Evolutionary conservation across 2,888 invertebrate species (phyloP).

Genomic region (Scaptomyza parva): DNA sequence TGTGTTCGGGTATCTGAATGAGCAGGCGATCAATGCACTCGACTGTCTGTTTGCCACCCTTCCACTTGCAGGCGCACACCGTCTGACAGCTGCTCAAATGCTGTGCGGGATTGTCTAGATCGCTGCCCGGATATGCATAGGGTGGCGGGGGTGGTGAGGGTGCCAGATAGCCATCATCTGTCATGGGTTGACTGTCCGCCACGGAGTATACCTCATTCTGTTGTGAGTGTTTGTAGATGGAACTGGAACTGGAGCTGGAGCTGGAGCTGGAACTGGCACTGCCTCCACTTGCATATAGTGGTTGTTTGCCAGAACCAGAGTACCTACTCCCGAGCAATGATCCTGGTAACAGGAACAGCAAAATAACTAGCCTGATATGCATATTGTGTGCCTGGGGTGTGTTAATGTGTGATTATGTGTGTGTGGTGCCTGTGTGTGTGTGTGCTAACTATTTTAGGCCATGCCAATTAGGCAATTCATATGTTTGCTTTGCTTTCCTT

Average conservation of each 20-base stretch:
- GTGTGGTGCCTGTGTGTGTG: constrained; percentile 14
- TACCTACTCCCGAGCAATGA: constrained; percentile 57
- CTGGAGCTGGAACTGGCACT: constrained; percentile 18
- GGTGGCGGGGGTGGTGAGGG: constrained; percentile 24
- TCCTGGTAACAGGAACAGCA: constrained; percentile 46
- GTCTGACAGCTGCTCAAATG: constrained; percentile 86
- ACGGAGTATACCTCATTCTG: constrained; percentile 80
- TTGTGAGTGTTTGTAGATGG: constrained; percentile 31
- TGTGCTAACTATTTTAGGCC: constrained; percentile 24
- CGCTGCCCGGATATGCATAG: constrained; percentile 37
- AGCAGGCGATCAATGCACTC: constrained; percentile 94
- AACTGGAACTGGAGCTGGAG: constrained; percentile 16
- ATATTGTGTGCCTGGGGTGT: constrained; percentile 25
- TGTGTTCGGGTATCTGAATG: constrained; percentile 93
- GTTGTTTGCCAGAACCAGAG: constrained; percentile 30
- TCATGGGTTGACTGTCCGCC: constrained; percentile 81
- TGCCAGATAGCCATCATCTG: constrained; percentile 80
- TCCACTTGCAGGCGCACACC: constrained; percentile 96
- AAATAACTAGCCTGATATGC: constrained; percentile 32
- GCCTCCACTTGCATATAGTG: constrained; percentile 56
- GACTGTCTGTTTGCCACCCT: constrained; percentile 96
- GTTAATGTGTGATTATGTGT: constrained; percentile 12
- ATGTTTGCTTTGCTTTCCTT: constrained; percentile 25
- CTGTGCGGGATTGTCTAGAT: constrained; percentile 56
- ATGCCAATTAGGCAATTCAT: constrained; percentile 36